Evolutionary conservation across 2,113 vertebrate species (phyloP).

Genomic region (Felis catus): DNA sequence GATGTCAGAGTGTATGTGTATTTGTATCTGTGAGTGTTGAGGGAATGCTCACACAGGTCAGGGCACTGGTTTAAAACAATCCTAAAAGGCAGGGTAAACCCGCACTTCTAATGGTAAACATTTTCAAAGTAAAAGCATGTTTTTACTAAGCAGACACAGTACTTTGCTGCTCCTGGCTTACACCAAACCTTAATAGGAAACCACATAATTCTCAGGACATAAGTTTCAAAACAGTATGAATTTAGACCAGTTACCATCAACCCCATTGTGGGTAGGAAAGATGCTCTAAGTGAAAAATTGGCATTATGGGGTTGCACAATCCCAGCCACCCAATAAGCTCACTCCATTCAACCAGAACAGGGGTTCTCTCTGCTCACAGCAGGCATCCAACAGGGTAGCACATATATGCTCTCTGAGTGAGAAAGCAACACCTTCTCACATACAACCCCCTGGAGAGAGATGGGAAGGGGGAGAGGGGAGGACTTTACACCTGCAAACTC

Average conservation of each 20-base stretch:
- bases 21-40: background rate
- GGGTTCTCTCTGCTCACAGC: constrained; percentile 78
- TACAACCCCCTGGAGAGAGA: constrained; percentile 82
- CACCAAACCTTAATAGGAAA: constrained; percentile 42
- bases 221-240: constrained; percentile 56
- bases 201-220: constrained; percentile 12
- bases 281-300: constrained; percentile 60
- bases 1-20: background rate
- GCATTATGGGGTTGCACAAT: constrained; percentile 61
- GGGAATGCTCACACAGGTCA: background rate
- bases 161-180: constrained; percentile 2
- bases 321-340: constrained; percentile 61
- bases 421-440: constrained; percentile 85
- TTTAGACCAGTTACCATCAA: constrained; percentile 40
- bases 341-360: constrained; percentile 70
- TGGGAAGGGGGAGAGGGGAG: constrained; percentile 60
- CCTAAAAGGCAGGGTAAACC: constrained; percentile 15
- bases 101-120: constrained; percentile 33
- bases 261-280: constrained; percentile 48
- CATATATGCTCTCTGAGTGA: constrained; percentile 80
- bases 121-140: constrained; percentile 37
- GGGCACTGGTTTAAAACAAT: constrained; percentile 32
- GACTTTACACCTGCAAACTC: constrained; percentile 82
- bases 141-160: constrained; percentile 28
- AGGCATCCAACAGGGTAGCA: constrained; percentile 81